Percentiles rank a stretch among this genome's conserved stretches.
Conservation (phyloP, 2,888 invertebrate genomes). For the Agonopterix arenella region DNA sequence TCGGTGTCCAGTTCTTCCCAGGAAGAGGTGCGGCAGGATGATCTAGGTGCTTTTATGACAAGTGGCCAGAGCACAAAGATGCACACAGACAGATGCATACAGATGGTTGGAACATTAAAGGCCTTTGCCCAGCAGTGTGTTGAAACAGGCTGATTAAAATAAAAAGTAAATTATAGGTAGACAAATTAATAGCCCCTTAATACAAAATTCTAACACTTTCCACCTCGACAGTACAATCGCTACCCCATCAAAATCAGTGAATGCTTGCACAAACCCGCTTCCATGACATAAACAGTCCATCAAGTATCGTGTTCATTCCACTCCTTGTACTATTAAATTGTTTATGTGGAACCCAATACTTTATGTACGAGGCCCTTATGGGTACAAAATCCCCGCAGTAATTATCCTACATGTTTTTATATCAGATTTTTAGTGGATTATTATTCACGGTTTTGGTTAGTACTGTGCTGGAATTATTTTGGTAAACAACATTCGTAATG, state of each 20-base stretch:
- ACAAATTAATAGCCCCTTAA: too few species aligned
- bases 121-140: too few species aligned
- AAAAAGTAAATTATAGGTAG: too few species aligned
- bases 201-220: constrained; percentile 11
- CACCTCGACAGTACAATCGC: constrained; percentile 43
- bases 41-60: too few species aligned
- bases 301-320: constrained; percentile 56
- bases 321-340: constrained; percentile 12
- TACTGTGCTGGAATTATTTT: constrained; percentile 32
- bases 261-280: constrained; percentile 77
- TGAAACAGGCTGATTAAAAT: too few species aligned
- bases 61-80: too few species aligned
- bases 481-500: background rate
- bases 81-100: too few species aligned
- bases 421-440: constrained; percentile 70
- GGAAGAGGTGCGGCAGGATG: too few species aligned
- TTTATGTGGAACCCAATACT: constrained; percentile 38
- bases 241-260: constrained; percentile 76
- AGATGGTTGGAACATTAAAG: too few species aligned
- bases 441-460: constrained; percentile 64
- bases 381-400: constrained; percentile 62
- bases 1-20: too few species aligned
- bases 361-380: constrained; percentile 51
- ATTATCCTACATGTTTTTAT: constrained; percentile 75
- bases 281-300: constrained; percentile 71